A percentile compares a stretch with the other conserved stretches of the same genome.
These are phyloP conservation scores for Melanchra persicariae DNA, from an alignment of 2,888 invertebrate genomes.

Conservation along the genomic window DNA sequence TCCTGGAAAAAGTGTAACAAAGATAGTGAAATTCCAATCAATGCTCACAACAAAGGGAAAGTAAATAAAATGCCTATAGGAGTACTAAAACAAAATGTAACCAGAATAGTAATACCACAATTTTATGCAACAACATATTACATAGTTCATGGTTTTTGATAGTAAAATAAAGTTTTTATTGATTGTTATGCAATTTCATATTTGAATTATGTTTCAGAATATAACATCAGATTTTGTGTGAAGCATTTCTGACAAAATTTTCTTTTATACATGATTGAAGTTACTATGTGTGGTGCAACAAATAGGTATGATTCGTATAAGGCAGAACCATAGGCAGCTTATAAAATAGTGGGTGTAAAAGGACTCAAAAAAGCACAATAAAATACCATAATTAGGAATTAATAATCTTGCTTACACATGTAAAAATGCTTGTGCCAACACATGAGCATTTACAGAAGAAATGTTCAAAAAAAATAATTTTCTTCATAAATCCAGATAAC, in stretches of 20 bases:
- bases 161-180: slow-evolving; percentile 35
- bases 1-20: slow-evolving; percentile 90
- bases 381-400: not conserved
- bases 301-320: slow-evolving; percentile 14
- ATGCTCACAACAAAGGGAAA: not conserved
- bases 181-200: slow-evolving; percentile 30
- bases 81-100: not conserved
- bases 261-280: slow-evolving; percentile 1
- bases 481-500: slow-evolving; percentile 12
- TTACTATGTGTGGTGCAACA: not conserved
- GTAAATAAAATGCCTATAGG: not conserved
- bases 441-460: not conserved
- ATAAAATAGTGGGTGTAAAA: no score
- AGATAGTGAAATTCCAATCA: slow-evolving; percentile 28
- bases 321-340: not conserved
- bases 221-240: slow-evolving; percentile 14
- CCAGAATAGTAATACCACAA: slow-evolving; percentile 10
- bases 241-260: slow-evolving; percentile 5
- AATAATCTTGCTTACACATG: not conserved
- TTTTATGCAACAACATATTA: slow-evolving; percentile 38
- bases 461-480: not conserved
- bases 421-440: not conserved
- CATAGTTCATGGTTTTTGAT: slow-evolving; percentile 14
- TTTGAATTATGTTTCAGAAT: slow-evolving; percentile 20
- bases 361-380: not conserved